phyloP scores from a whole-genome alignment of 92 coral and sea anemone species.

The Nematostella vectensis region DNA sequence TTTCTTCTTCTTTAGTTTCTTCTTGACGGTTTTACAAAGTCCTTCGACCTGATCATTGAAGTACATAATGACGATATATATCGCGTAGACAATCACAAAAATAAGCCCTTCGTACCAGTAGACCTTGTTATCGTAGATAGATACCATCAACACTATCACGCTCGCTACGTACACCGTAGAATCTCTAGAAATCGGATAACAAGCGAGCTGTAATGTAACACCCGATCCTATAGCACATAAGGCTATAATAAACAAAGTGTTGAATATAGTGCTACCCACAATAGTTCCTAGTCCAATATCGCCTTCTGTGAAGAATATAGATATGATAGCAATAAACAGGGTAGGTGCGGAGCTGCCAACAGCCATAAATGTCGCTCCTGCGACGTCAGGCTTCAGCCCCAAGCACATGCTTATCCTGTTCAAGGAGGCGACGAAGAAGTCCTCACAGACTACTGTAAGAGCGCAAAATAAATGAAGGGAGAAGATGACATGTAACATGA shows the following conservation, averaged over 20 bases:
- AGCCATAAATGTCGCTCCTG: constrained; percentile 99
- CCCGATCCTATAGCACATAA: constrained; percentile 84
- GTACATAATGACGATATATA: constrained; percentile 85
- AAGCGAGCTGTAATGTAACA: constrained; percentile 47
- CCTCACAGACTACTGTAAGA: constrained; percentile 88
- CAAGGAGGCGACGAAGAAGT: constrained; percentile 91
- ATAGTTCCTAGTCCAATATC: constrained; percentile 98
- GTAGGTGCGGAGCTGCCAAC: constrained; percentile 99
- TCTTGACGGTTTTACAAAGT: constrained; percentile 27
- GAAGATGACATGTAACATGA: constrained; percentile 55
- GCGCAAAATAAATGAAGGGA: constrained; percentile 92
- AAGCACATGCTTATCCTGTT: constrained; percentile 80
- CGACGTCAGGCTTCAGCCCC: constrained; percentile 89
- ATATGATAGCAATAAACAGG: constrained; percentile 82
- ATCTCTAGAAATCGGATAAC: constrained; percentile 88
- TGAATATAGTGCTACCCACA: constrained; percentile 92
- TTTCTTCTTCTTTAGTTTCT: constrained; percentile 12
- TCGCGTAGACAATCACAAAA: constrained; percentile 52
- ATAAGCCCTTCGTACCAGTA: constrained; percentile 92
- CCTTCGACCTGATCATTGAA: constrained; percentile 47
- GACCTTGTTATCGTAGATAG: constrained; percentile 75
- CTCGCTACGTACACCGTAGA: constrained; percentile 71
- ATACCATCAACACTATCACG: constrained; percentile 64
- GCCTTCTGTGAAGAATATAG: constrained; percentile 94
- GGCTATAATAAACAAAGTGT: constrained; percentile 88